These are phyloP conservation scores for Cromileptes altivelis DNA, from an alignment of 2,113 vertebrate species.

Conservation along the genomic window DNA sequence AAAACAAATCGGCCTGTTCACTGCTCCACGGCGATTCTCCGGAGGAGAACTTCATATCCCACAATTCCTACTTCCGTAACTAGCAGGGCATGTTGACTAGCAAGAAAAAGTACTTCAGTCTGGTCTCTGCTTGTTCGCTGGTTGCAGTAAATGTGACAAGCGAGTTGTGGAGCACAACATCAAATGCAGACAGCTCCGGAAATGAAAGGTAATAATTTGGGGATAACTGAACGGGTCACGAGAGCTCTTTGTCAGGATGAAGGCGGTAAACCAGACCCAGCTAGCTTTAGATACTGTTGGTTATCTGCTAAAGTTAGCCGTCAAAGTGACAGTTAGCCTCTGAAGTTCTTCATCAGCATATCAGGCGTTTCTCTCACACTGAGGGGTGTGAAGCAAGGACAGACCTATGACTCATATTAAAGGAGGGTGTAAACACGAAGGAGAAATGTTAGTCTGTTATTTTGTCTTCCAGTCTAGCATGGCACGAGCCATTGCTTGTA, in stretches of 20 bases:
- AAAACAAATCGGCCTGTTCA: neutral
- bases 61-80: conserved; percentile 70
- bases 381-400: neutral
- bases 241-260: neutral
- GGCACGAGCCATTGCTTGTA: neutral
- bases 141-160: conserved; percentile 9
- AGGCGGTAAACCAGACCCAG: neutral
- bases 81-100: conserved; percentile 14
- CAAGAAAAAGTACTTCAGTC: conserved; percentile 39
- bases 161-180: neutral
- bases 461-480: neutral
- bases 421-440: neutral
- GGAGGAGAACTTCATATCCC: conserved; percentile 71
- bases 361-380: neutral
- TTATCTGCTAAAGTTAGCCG: conserved; percentile 37
- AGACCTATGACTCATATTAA: neutral
- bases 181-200: conserved; percentile 34
- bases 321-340: conserved; percentile 8
- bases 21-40: too few species aligned
- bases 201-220: conserved; percentile 69
- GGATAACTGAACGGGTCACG: neutral
- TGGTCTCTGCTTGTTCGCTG: conserved; percentile 19
- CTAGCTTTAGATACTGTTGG: neutral
- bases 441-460: neutral
- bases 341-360: conserved; percentile 27